Percentiles rank a stretch among this genome's conserved stretches.
Conservation (phyloP, 2,888 invertebrate species). For the Eupithecia pulchellata region DNA sequence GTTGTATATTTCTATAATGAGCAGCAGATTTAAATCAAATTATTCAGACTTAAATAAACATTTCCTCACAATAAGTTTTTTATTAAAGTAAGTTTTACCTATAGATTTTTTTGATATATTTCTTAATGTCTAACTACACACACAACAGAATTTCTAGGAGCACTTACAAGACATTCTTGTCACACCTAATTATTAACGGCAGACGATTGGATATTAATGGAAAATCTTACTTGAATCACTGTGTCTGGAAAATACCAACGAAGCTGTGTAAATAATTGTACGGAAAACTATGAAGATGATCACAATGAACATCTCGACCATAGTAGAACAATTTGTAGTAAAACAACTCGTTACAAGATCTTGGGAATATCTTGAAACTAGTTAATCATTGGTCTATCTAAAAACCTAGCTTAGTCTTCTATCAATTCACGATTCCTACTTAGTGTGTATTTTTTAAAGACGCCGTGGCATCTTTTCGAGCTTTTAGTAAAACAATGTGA, state of each 20-base stretch:
- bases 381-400: neutral
- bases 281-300: conserved; percentile 30
- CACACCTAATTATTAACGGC: neutral
- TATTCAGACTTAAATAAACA: too few relatives aligned
- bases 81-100: too few relatives aligned
- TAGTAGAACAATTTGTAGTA: conserved; percentile 14
- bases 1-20: too few relatives aligned
- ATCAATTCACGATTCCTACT: neutral
- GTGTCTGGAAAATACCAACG: conserved; percentile 23
- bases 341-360: neutral
- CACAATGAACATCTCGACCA: conserved; percentile 17
- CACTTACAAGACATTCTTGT: neutral
- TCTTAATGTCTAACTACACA: neutral
- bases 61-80: too few relatives aligned
- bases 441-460: neutral
- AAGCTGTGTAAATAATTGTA: conserved; percentile 26
- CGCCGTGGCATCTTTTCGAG: neutral
- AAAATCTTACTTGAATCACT: conserved; percentile 5
- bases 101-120: too few relatives aligned
- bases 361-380: too few relatives aligned
- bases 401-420: neutral
- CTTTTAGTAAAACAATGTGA: conserved; percentile 1
- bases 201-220: neutral
- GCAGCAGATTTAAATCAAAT: too few relatives aligned
- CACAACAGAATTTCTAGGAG: too few relatives aligned